These are phyloP conservation scores for Morpho deidamia DNA, from an alignment of 2,888 invertebrate genomes.

Conservation along the genomic window DNA sequence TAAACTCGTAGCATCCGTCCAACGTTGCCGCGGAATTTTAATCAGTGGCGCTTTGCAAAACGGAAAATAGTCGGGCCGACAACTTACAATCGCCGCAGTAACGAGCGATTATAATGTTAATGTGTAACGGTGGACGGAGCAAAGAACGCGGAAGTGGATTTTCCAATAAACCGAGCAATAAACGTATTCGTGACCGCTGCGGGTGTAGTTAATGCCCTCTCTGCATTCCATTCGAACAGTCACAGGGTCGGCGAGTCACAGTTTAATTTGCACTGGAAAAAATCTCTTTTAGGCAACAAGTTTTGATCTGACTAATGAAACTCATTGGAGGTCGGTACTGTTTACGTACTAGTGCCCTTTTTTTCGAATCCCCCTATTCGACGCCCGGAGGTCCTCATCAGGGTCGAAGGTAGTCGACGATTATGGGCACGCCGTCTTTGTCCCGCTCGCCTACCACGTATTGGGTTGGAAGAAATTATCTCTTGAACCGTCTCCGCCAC, in stretches of 20 bases:
- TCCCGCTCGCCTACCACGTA: too few species aligned
- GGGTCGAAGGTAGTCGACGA: too few species aligned
- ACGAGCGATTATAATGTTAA: slow-evolving; percentile 25
- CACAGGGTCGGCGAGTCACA: neutral
- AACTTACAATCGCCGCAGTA: slow-evolving; percentile 4
- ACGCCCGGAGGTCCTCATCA: too few species aligned
- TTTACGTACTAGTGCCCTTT: too few species aligned
- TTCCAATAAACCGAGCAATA: slow-evolving; percentile 66
- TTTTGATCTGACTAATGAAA: too few species aligned
- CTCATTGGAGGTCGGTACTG: too few species aligned
- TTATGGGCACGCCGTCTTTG: too few species aligned
- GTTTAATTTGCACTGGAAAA: neutral
- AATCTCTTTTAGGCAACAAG: too few species aligned
- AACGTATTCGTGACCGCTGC: slow-evolving; percentile 47
- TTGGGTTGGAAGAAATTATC: too few species aligned
- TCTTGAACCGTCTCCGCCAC: too few species aligned
- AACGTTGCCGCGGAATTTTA: slow-evolving; percentile 7
- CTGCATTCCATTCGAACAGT: slow-evolving; percentile 39
- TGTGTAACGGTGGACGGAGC: slow-evolving; percentile 46
- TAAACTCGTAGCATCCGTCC: slow-evolving; percentile 1
- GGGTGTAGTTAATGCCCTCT: slow-evolving; percentile 25
- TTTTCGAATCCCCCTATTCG: too few species aligned
- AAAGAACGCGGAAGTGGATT: slow-evolving; percentile 65
- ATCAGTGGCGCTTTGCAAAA: slow-evolving; percentile 20
- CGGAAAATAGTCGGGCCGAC: slow-evolving; percentile 6